Conservation (phyloP, 2,797 vertebrate species). For the Enteromius thamalakanensis region DNA sequence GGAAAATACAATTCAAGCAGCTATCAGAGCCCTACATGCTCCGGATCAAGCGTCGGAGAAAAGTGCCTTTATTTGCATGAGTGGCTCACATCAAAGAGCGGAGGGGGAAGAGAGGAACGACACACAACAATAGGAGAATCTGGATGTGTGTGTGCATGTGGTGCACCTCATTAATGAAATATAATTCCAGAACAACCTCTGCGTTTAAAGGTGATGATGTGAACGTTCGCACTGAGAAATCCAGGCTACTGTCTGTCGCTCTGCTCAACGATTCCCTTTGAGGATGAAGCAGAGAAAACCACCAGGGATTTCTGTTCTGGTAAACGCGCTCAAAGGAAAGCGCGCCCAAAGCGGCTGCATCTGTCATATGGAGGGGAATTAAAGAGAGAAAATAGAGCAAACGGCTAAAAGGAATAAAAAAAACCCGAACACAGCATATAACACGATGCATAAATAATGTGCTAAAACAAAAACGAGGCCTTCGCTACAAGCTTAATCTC, state of each 20-base stretch:
- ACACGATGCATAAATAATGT: neutral
- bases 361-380: conserved; percentile 32
- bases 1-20: conserved; percentile 37
- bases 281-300: conserved; percentile 72
- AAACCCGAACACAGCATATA: neutral
- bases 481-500: conserved; percentile 47
- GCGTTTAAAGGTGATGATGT: conserved; percentile 71
- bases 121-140: conserved; percentile 66
- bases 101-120: conserved; percentile 60
- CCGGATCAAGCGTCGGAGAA: conserved; percentile 57
- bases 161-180: conserved; percentile 74
- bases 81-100: conserved; percentile 73
- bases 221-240: conserved; percentile 65
- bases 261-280: conserved; percentile 77
- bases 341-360: conserved; percentile 12
- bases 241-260: conserved; percentile 67
- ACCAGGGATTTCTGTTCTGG: conserved; percentile 62
- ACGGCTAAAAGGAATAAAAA: neutral
- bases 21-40: conserved; percentile 45
- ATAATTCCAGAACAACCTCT: conserved; percentile 71
- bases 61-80: conserved; percentile 70
- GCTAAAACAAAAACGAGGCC: conserved; percentile 13
- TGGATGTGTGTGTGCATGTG: conserved; percentile 54
- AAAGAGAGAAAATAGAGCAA: conserved; percentile 36
- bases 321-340: conserved; percentile 41